Conservation (phyloP, 2,797 vertebrate genomes). For the Coregonus ussuriensis region DNA sequence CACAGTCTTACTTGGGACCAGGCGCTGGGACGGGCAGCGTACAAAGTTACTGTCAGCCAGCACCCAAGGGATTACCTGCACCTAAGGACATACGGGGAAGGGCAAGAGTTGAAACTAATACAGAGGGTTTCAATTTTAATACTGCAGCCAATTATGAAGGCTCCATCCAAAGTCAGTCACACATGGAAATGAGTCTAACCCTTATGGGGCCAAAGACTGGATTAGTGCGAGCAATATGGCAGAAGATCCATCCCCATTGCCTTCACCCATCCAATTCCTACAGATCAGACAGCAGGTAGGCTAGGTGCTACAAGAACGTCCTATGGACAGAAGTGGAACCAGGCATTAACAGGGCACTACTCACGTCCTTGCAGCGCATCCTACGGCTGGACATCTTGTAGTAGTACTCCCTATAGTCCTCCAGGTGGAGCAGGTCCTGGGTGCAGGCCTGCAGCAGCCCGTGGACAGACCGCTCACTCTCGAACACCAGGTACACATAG, state of each 20-base stretch:
- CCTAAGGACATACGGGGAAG: conserved; percentile 68
- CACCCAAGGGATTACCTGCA: conserved; percentile 98
- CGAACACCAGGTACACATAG: conserved; percentile 97
- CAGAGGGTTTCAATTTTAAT: background rate
- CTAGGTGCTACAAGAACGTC: no score
- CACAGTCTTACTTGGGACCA: conserved; percentile 96
- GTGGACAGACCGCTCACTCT: conserved; percentile 94
- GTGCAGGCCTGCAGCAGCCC: conserved; percentile 93
- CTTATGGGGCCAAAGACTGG: background rate
- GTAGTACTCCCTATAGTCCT: conserved; percentile 93
- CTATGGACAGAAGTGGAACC: background rate
- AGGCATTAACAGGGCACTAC: conserved; percentile 36
- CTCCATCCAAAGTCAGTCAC: no score
- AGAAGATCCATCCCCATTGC: background rate
- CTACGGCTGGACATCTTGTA: conserved; percentile 99
- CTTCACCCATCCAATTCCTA: background rate
- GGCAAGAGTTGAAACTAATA: background rate
- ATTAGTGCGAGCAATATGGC: background rate
- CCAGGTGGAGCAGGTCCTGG: conserved; percentile 90
- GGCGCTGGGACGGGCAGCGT: conserved; percentile 90
- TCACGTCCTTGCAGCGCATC: conserved; percentile 98
- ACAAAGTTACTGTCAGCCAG: conserved; percentile 97
- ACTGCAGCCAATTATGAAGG: background rate
- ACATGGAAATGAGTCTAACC: background rate
- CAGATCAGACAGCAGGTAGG: background rate